A percentile compares a stretch with the other conserved stretches of the same genome.
Evolutionary conservation across 2,113 vertebrate species (phyloP).

Genomic region (Scopus umbretta): DNA sequence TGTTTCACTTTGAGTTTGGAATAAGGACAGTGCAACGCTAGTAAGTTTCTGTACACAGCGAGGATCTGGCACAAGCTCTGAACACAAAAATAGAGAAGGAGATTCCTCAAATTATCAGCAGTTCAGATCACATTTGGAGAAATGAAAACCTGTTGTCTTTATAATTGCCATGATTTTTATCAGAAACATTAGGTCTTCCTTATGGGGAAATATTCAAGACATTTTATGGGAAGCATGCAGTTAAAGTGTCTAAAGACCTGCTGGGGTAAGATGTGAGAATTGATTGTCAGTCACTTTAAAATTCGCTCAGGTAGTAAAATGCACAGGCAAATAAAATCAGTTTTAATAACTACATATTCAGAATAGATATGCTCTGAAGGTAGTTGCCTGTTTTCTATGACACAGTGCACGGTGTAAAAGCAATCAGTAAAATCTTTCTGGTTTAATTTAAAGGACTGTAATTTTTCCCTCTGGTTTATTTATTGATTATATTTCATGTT

Average conservation of each 20-base stretch:
- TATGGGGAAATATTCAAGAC: conserved; percentile 7
- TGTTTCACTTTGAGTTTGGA: background rate
- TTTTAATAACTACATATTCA: conserved; percentile 14
- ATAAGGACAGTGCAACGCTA: background rate
- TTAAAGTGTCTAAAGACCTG: background rate
- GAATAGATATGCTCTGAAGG: background rate
- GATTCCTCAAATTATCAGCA: conserved; percentile 21
- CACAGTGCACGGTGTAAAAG: background rate
- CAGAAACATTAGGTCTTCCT: conserved; percentile 3
- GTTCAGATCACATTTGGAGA: conserved; percentile 45
- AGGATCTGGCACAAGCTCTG: background rate
- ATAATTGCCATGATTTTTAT: conserved; percentile 58
- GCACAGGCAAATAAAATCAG: conserved; percentile 15
- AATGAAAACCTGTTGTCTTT: conserved; percentile 43
- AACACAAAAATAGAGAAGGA: background rate
- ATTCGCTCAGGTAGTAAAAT: background rate
- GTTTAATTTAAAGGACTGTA: conserved; percentile 46
- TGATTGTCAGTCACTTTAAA: background rate
- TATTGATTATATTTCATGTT: conserved; percentile 28
- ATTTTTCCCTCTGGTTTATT: conserved; percentile 36
- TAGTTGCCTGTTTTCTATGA: background rate
- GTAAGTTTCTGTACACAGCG: background rate
- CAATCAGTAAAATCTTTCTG: conserved; percentile 29
- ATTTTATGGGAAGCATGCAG: conserved; percentile 11
- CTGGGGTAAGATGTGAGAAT: background rate